Conservation (phyloP, 2,888 invertebrate genomes). For the Drosophila rubida region DNA sequence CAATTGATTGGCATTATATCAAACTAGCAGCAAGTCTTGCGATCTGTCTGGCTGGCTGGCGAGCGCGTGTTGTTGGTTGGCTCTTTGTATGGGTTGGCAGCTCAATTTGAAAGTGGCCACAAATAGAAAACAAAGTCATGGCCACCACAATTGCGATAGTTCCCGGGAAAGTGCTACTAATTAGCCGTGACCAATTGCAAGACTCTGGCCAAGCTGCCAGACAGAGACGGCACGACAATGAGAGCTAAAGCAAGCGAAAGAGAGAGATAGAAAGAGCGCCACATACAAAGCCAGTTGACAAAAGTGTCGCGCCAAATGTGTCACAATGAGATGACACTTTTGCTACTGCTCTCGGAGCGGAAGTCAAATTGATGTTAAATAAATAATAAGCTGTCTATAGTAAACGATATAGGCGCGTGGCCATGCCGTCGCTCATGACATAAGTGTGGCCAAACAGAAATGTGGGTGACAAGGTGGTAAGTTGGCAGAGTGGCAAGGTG, state of each 20-base stretch:
- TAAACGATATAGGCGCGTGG: conserved; percentile 30
- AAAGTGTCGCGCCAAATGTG: conserved; percentile 49
- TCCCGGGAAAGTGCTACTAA: conserved; percentile 58
- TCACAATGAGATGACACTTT: conserved; percentile 50
- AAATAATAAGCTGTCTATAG: conserved; percentile 45
- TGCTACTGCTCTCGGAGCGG: conserved; percentile 14
- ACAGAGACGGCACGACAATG: neutral
- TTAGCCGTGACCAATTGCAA: conserved; percentile 53
- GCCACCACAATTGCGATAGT: conserved; percentile 52
- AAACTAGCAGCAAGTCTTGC: neutral
- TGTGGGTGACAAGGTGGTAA: conserved; percentile 28
- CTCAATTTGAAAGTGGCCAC: conserved; percentile 46
- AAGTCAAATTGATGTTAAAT: conserved; percentile 49
- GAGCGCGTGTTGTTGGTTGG: neutral
- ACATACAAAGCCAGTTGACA: conserved; percentile 39
- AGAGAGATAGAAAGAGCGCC: neutral
- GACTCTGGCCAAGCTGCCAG: conserved; percentile 1
- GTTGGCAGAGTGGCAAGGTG: no score
- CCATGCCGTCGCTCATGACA: conserved; percentile 35
- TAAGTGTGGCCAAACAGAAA: conserved; percentile 43
- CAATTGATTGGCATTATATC: conserved; percentile 14
- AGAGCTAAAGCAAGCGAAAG: neutral
- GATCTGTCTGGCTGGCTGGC: conserved; percentile 10
- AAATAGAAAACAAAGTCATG: conserved; percentile 60
- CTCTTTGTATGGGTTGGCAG: conserved; percentile 3